Conservation (phyloP, 2,797 vertebrate species). For the Argentina silus region DNA sequence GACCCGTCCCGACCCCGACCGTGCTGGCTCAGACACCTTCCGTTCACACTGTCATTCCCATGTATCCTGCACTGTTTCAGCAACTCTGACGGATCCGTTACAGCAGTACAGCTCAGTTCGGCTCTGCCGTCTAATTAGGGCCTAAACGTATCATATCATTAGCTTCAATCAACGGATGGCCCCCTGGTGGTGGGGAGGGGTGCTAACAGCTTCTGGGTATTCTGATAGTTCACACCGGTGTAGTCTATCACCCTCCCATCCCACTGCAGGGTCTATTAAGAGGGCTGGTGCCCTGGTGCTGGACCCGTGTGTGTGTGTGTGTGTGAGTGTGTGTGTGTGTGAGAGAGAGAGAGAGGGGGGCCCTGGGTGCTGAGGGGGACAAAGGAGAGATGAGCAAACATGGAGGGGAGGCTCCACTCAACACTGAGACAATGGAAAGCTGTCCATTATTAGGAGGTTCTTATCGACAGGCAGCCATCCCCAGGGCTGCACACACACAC, state of each 20-base stretch:
- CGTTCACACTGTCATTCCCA: no score
- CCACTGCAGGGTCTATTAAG: constrained; percentile 58
- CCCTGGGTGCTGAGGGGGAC: constrained; percentile 41
- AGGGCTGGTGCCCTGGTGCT: constrained; percentile 27
- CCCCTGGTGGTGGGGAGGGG: constrained; percentile 41
- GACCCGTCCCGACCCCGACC: no score
- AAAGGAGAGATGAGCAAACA: constrained; percentile 42
- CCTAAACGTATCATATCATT: not conserved
- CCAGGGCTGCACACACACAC: constrained; percentile 51
- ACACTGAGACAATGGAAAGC: constrained; percentile 55
- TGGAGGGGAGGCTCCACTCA: constrained; percentile 49
- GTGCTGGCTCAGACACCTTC: no score
- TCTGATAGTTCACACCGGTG: no score
- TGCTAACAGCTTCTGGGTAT: not conserved
- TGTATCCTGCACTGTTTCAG: no score
- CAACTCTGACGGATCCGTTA: no score
- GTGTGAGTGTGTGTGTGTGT: constrained; percentile 24
- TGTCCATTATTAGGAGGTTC: constrained; percentile 61
- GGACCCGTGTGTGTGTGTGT: constrained; percentile 26
- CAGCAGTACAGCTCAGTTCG: no score
- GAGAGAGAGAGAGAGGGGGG: constrained; percentile 3
- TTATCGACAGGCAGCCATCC: constrained; percentile 73
- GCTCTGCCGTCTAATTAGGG: no score
- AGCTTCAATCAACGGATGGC: not conserved
- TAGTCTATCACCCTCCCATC: constrained; percentile 44